Evolutionary conservation across 2,888 invertebrate genomes (phyloP).

Genomic region (Eupeodes luniger): DNA sequence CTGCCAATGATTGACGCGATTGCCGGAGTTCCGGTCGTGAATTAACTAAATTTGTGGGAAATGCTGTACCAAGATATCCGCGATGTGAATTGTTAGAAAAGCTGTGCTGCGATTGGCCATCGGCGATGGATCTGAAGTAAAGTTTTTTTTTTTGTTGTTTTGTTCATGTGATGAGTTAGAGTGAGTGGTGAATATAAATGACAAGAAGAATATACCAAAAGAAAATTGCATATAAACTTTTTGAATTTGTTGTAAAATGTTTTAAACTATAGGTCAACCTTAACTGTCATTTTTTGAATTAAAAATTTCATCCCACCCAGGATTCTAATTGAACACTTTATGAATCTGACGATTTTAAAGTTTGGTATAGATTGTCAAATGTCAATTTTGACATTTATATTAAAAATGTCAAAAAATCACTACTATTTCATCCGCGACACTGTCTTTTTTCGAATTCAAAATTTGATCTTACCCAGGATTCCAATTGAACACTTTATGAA

Average conservation of each 20-base stretch:
- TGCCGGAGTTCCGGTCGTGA: slow-evolving; percentile 93
- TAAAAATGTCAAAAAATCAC: too few relatives aligned
- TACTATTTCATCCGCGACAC: too few relatives aligned
- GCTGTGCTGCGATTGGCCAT: slow-evolving; percentile 95
- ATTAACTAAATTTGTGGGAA: slow-evolving; percentile 91
- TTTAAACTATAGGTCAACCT: neutral
- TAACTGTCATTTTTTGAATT: too few relatives aligned
- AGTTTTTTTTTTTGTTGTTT: slow-evolving; percentile 48
- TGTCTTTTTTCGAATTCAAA: too few relatives aligned
- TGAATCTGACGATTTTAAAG: too few relatives aligned
- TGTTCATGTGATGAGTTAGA: slow-evolving; percentile 48
- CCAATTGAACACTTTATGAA: too few relatives aligned
- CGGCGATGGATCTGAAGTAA: slow-evolving; percentile 89
- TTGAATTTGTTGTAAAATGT: neutral
- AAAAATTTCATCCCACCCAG: too few relatives aligned
- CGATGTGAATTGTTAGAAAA: slow-evolving; percentile 93
- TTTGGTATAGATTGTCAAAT: too few relatives aligned
- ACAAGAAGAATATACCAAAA: slow-evolving; percentile 18
- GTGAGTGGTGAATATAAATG: slow-evolving; percentile 23
- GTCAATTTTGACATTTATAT: too few relatives aligned
- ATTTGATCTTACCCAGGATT: too few relatives aligned
- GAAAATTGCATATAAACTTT: slow-evolving; percentile 21
- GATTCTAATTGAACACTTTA: too few relatives aligned
- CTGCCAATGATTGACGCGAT: slow-evolving; percentile 93
- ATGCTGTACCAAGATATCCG: slow-evolving; percentile 87